These are phyloP conservation scores for Gortyna flavago DNA, from an alignment of 2,888 invertebrate species.

Conservation along the genomic window DNA sequence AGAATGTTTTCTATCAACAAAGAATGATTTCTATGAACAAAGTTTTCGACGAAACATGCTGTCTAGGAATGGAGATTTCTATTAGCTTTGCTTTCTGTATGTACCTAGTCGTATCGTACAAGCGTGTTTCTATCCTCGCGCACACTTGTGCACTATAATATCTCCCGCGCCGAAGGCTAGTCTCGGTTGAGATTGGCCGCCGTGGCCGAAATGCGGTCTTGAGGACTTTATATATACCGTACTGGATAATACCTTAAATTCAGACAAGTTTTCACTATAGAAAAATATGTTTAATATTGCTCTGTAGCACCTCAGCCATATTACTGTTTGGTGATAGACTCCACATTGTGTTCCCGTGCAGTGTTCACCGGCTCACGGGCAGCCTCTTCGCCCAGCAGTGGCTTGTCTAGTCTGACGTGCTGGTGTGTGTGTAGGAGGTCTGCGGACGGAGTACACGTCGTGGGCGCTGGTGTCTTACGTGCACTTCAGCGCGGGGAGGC, in stretches of 20 bases:
- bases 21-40: too few species aligned
- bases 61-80: too few species aligned
- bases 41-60: too few species aligned
- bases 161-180: too few species aligned
- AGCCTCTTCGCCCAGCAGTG: neutral
- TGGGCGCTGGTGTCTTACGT: slow-evolving; percentile 74
- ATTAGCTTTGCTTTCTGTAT: too few species aligned
- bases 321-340: neutral
- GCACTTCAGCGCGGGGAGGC: slow-evolving; percentile 72
- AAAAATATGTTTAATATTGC: neutral
- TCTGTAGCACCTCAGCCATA: neutral
- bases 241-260: neutral
- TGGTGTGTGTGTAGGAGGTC: slow-evolving; percentile 66
- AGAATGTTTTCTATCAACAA: too few species aligned
- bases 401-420: neutral
- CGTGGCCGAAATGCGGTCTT: too few species aligned
- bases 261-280: neutral
- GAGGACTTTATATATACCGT: too few species aligned
- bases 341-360: neutral
- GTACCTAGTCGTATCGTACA: too few species aligned
- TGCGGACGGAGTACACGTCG: slow-evolving; percentile 72
- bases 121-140: too few species aligned
- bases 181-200: too few species aligned
- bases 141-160: too few species aligned
- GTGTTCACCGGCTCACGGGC: neutral